Evolutionary conservation across 2,888 invertebrate genomes (phyloP).

Genomic region (Melinopterus prodromus): DNA sequence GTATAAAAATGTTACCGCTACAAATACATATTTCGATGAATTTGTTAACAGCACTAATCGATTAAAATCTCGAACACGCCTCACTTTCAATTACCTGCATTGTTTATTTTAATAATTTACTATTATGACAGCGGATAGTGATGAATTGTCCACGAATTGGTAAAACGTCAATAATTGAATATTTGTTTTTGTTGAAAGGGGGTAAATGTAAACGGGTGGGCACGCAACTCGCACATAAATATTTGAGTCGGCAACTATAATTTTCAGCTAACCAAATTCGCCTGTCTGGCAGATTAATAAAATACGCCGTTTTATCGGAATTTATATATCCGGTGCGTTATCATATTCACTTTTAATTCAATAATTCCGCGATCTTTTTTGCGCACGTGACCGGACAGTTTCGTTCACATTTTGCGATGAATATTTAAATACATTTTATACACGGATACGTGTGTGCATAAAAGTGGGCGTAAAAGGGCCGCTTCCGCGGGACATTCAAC

Average conservation of each 20-base stretch:
- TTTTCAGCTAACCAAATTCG: conserved; percentile 9
- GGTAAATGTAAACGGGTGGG: conserved; percentile 12
- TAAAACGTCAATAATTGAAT: conserved; percentile 10
- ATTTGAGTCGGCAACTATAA: conserved; percentile 19
- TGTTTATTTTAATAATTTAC: neutral
- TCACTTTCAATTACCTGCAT: conserved; percentile 4
- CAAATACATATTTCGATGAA: neutral
- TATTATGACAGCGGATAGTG: neutral
- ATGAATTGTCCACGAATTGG: neutral
- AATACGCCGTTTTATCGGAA: conserved; percentile 17
- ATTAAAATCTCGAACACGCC: neutral
- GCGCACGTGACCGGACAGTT: neutral
- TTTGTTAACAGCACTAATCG: neutral
- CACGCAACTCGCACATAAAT: neutral
- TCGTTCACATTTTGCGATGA: neutral
- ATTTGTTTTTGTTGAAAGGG: conserved; percentile 15
- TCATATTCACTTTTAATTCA: conserved; percentile 4
- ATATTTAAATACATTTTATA: neutral
- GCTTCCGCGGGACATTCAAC: conserved; percentile 14
- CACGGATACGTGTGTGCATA: conserved; percentile 4
- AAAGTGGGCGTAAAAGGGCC: conserved; percentile 9
- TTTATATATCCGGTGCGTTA: conserved; percentile 10
- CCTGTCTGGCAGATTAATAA: neutral
- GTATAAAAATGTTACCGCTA: no score
- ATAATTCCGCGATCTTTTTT: conserved; percentile 6